Percentiles rank a stretch among this genome's conserved stretches.
Conservation (phyloP, 2,888 invertebrate genomes). For the Anoplius nigerrimus region DNA sequence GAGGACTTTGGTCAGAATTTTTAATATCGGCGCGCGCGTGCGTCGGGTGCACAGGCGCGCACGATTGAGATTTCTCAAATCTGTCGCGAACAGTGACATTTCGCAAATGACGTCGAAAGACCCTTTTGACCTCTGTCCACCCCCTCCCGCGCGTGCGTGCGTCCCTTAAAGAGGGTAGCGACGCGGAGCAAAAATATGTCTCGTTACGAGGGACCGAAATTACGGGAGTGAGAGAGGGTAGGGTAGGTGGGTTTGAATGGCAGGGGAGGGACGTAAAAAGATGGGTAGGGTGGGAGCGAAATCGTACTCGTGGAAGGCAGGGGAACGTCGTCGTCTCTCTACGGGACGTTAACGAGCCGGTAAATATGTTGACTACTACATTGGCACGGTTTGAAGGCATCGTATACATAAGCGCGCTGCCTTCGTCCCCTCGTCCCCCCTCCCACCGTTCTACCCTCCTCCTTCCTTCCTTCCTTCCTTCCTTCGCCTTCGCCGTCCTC, state of each 20-base stretch:
- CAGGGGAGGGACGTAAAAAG: constrained; percentile 19
- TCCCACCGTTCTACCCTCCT: constrained; percentile 6
- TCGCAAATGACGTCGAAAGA: too few species aligned
- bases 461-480: background rate
- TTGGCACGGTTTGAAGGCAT: constrained; percentile 51
- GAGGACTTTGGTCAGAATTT: too few species aligned
- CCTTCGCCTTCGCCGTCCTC: background rate
- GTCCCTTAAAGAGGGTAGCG: too few species aligned
- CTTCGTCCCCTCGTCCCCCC: constrained; percentile 8
- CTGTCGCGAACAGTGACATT: too few species aligned
- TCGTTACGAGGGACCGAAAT: too few species aligned
- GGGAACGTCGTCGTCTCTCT: constrained; percentile 51
- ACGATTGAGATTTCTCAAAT: too few species aligned
- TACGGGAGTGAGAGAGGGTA: too few species aligned
- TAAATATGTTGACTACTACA: constrained; percentile 75
- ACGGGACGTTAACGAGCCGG: constrained; percentile 74
- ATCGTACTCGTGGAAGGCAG: constrained; percentile 16
- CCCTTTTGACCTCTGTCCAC: too few species aligned
- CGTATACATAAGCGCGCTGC: constrained; percentile 31
- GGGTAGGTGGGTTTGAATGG: constrained; percentile 40
- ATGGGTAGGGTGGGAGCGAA: constrained; percentile 15
- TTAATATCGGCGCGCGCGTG: too few species aligned
- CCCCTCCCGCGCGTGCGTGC: too few species aligned
- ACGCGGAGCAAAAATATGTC: too few species aligned
- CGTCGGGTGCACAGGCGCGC: too few species aligned